Conservation (phyloP, 2,797 vertebrate genomes). For the Protosalanx chinensis region DNA sequence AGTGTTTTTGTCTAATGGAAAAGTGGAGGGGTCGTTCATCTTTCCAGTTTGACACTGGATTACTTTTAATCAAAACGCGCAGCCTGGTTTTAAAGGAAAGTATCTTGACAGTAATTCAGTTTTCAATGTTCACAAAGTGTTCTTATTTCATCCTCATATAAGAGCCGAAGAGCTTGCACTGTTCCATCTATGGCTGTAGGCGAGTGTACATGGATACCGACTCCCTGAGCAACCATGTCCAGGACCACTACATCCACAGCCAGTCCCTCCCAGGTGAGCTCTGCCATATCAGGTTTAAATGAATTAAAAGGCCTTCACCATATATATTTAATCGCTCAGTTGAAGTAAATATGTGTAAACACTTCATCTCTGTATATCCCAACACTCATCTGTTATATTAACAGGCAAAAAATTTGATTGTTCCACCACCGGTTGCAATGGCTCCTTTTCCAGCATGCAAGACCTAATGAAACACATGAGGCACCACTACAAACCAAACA, state of each 20-base stretch:
- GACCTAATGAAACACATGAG: conserved; percentile 89
- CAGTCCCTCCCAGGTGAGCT: conserved; percentile 85
- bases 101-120: neutral
- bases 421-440: conserved; percentile 75
- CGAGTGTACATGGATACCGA: conserved; percentile 76
- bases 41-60: too few relatives aligned
- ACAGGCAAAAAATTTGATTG: conserved; percentile 86
- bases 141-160: neutral
- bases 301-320: neutral
- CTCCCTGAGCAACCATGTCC: conserved; percentile 78
- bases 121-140: neutral
- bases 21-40: too few relatives aligned
- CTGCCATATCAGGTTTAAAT: neutral
- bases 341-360: too few relatives aligned
- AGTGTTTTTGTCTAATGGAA: too few relatives aligned
- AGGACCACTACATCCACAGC: conserved; percentile 80
- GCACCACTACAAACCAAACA: conserved; percentile 92
- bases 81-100: too few relatives aligned
- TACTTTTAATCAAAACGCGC: too few relatives aligned
- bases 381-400: neutral
- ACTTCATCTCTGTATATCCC: neutral
- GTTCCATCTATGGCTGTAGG: conserved; percentile 83
- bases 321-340: neutral
- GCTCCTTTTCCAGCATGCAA: conserved; percentile 88
- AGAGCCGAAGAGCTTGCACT: conserved; percentile 57